Base-by-base conservation (phyloP, 2,113 vertebrate genomes). In the Pterocles burchelli region DNA sequence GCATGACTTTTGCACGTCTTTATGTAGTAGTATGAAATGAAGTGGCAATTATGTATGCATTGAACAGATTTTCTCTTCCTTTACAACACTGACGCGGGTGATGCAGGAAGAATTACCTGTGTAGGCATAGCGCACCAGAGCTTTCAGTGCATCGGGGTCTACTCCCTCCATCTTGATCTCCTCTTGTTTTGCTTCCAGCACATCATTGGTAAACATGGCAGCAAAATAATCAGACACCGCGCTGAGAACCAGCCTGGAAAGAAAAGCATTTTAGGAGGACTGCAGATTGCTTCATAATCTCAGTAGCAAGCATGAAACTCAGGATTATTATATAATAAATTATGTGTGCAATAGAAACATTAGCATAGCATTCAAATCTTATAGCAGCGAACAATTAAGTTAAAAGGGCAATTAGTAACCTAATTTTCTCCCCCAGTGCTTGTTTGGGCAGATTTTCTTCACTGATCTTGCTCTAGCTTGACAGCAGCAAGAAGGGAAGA, bases 101-200 rank as follows among this genome's bases (percentile, higher is more conserved):
- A 7, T 2, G 1, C 61, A 52, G 62, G 41, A 55, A 29, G 26
- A 31, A 11, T 98, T 97, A 99, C 99, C 99, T 91, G 99, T 99
- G 97, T 99, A 99, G 89, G 99, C 99, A 33, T 99, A 99, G 87
- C 98, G 98, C 96, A 99, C 99, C 94, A 99, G 97, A 11, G 99
- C 98, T 96, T 98, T 98, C 79, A 99, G 98, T 1, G 99, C 99
- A 48, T 99, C 98, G 0, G 99, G 99, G 89, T 99, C 99, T 38
- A 99, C 98, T 57, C 99, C 99, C 92, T 99, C 99, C 99, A 99
- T 99, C 96, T 98, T 99, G 96, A 99, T 98, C 97, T 99, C 99
- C 93, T 99, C 99, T 96, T 99, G 98, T 96, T 99, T 99, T 1
- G 99, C 99, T 94, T 99, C 99, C 71, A 98, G 97, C 68, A 99